Evolutionary conservation across 2,797 vertebrate species (phyloP).

Genomic region (Amphiprion clarkii): DNA sequence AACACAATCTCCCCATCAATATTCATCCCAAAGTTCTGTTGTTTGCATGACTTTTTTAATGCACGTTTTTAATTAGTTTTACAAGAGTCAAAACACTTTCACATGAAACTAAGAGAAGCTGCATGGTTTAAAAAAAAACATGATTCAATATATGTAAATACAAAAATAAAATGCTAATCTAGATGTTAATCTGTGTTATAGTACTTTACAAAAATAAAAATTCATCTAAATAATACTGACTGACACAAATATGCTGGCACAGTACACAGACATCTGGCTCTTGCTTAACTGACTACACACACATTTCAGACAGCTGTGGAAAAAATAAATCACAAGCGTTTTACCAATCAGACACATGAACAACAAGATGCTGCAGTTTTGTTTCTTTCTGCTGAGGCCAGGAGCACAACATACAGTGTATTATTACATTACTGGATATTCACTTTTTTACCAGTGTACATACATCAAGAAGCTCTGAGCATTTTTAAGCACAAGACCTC

Average conservation of each 20-base stretch:
- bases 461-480: neutral
- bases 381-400: slow-evolving; percentile 10
- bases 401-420: slow-evolving; percentile 1
- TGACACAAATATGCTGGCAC: slow-evolving; percentile 35
- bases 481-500: neutral
- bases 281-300: neutral
- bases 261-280: slow-evolving; percentile 2
- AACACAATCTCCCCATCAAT: neutral
- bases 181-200: slow-evolving; percentile 3
- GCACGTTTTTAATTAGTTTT: slow-evolving; percentile 21
- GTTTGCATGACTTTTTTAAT: slow-evolving; percentile 41
- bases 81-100: slow-evolving; percentile 20
- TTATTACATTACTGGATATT: slow-evolving; percentile 2
- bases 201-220: slow-evolving; percentile 49
- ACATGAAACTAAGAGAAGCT: slow-evolving; percentile 1
- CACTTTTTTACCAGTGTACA: slow-evolving; percentile 2
- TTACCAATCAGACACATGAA: neutral
- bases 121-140: neutral
- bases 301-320: neutral
- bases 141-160: slow-evolving; percentile 23
- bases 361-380: neutral
- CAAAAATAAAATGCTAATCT: slow-evolving; percentile 59
- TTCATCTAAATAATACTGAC: slow-evolving; percentile 69
- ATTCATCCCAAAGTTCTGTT: neutral
- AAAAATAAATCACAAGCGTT: slow-evolving; percentile 1